Base-by-base conservation (phyloP, 1,140 invertebrate genomes). In the Bombus waltoni region DNA sequence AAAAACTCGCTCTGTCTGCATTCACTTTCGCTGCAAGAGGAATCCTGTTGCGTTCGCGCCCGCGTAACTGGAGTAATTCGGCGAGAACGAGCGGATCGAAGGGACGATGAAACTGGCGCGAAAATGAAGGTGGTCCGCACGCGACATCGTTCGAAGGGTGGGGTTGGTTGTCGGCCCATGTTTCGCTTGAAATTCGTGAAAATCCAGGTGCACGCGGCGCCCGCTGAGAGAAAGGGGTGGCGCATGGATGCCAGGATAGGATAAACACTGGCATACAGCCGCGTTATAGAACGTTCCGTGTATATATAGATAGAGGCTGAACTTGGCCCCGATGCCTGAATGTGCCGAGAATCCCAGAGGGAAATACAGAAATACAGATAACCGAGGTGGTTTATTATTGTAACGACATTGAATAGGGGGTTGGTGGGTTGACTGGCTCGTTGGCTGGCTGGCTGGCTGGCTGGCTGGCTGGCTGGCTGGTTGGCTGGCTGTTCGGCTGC, bases 331-430 rank as follows among this genome's bases (percentile, higher is more conserved):
- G 91, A 94, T 94, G 92, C 88, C 89, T 90, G 90, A 92, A 90
- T 91, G 90, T 91, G 88, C 89, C 87, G 84, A 76, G 89, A 91
- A 91, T 90, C 86, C 94, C 93, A 88, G 91, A 94, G 94, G 93
- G 93, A 94, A 94, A 94, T 93, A 93, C 93, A 94, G 94, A 94
- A 94, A 94, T 94, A 94, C 93, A 93, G 94, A 95, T 94, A 94
- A 94, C 93, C 88, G 93, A 92, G 93, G 90, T 92, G 94, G 94
- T 94, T 94, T 94, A 93, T 94, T 94, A 93, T 94, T 94, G 92
- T 93, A 93, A 91, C 92, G 94, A 94, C 94, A 94, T 93, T 94
- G 92, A 94, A 94, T 90, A 89, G 90, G 90, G 92, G 92, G 91
- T 93, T 90, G 85, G 87, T 88, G 89, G 85, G 82, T 87, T 91